Evolutionary conservation across 1,140 invertebrate species (phyloP).

Genomic region (Odontomachus brunneus): DNA sequence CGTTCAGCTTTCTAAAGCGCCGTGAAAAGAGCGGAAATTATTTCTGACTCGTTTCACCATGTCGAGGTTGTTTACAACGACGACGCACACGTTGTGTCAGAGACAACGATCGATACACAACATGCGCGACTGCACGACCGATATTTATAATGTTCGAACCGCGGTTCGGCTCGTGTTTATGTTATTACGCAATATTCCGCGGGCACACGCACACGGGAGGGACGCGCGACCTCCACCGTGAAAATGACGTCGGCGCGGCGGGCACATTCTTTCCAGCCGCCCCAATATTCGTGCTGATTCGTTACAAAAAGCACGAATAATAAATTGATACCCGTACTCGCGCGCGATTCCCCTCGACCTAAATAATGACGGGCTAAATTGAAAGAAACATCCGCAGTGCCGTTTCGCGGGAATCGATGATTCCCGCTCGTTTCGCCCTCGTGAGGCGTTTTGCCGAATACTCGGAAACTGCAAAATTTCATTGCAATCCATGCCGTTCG

Average conservation of each 20-base stretch:
- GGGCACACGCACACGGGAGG: background rate
- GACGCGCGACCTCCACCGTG: background rate
- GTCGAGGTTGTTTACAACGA: slow-evolving; percentile 55
- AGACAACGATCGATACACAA: slow-evolving; percentile 49
- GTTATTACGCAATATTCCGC: slow-evolving; percentile 42
- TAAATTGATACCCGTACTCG: background rate
- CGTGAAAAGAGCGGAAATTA: slow-evolving; percentile 57
- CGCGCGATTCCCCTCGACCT: background rate
- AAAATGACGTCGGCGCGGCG: slow-evolving; percentile 28
- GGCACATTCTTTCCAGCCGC: slow-evolving; percentile 4
- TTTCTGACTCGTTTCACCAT: slow-evolving; percentile 54
- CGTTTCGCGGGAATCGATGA: no score
- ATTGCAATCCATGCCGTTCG: background rate
- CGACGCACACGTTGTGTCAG: slow-evolving; percentile 58
- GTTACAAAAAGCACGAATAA: slow-evolving; percentile 3
- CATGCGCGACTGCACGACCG: slow-evolving; percentile 1
- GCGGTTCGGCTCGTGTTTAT: slow-evolving; percentile 33
- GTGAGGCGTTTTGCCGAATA: background rate
- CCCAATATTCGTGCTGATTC: slow-evolving; percentile 19
- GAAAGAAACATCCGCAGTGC: background rate
- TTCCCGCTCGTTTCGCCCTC: no score
- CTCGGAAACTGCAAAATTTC: background rate
- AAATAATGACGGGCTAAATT: background rate
- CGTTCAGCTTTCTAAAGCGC: slow-evolving; percentile 49
- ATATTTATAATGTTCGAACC: slow-evolving; percentile 53